These are phyloP conservation scores for Silurus aristotelis DNA, from an alignment of 2,797 vertebrate genomes.

Conservation along the genomic window DNA sequence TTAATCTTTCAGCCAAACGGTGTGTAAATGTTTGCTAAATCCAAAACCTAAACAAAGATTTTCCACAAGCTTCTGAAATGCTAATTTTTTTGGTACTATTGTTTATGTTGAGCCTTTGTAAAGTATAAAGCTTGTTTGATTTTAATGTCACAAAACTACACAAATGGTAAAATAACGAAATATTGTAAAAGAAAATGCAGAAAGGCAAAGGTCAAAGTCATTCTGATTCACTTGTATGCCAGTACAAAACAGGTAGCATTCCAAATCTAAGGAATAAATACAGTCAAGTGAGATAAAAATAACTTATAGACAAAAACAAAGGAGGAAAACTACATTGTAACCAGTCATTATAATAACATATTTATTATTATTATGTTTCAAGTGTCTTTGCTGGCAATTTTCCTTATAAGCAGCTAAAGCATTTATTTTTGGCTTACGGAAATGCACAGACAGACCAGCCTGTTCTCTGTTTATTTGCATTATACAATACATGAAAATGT, in stretches of 20 bases:
- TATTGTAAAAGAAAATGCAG: neutral
- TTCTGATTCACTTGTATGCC: neutral
- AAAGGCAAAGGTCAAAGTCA: neutral
- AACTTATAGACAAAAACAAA: neutral
- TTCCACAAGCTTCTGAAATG: conserved; percentile 2
- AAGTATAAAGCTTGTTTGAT: neutral
- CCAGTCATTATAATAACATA: neutral
- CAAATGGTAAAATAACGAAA: neutral
- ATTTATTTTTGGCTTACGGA: too few relatives aligned
- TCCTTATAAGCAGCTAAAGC: too few relatives aligned
- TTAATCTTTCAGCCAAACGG: neutral
- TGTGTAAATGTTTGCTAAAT: neutral
- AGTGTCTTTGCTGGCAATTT: too few relatives aligned
- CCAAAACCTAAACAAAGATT: neutral
- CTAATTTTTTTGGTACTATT: neutral
- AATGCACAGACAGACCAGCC: too few relatives aligned
- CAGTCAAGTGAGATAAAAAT: neutral
- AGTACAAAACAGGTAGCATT: neutral
- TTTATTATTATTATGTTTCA: too few relatives aligned
- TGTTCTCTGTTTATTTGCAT: too few relatives aligned
- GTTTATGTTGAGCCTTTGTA: neutral
- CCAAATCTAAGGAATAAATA: neutral
- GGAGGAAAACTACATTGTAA: neutral
- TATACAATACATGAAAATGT: too few relatives aligned
- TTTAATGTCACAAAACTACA: neutral